These are phyloP conservation scores for Dolichoris vasculosae DNA, from an alignment of 1,140 invertebrate species.

Conservation along the genomic window DNA sequence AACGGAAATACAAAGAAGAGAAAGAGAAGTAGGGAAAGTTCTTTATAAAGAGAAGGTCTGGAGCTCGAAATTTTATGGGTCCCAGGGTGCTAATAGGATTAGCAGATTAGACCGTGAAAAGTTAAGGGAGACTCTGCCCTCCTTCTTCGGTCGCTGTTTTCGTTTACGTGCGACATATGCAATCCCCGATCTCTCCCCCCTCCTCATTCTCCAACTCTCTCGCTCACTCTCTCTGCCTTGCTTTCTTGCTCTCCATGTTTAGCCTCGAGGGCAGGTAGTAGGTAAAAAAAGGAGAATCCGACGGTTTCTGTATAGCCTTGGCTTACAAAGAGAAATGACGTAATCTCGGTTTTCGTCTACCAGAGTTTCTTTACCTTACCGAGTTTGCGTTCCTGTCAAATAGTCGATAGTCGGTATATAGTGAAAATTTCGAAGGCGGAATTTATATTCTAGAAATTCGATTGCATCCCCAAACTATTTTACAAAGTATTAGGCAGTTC, in stretches of 20 bases:
- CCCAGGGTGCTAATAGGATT: constrained; percentile 62
- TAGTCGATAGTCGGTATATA: background rate
- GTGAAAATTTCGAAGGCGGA: constrained; percentile 12
- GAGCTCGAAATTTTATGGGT: constrained; percentile 57
- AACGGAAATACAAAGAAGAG: background rate
- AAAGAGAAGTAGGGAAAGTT: background rate
- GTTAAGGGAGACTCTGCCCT: constrained; percentile 43
- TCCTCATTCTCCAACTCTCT: background rate
- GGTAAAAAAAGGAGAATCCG: background rate
- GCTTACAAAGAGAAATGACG: constrained; percentile 38
- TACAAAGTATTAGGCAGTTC: constrained; percentile 15
- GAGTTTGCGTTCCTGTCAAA: constrained; percentile 32
- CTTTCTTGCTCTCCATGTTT: no score
- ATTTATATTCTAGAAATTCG: constrained; percentile 16
- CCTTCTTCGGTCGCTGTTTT: background rate
- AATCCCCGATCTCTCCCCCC: background rate
- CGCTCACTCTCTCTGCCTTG: background rate
- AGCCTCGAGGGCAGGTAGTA: background rate
- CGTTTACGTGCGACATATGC: constrained; percentile 33
- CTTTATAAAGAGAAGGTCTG: constrained; percentile 5
- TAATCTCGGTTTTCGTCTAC: constrained; percentile 40
- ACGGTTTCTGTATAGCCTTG: background rate
- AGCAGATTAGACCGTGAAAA: constrained; percentile 57
- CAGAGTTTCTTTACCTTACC: background rate
- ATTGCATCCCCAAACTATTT: background rate